Evolutionary conservation across 2,797 vertebrate species (phyloP), one percentile per base, ranked within the genome.

Genomic region (Pseudomugil gertrudae): DNA sequence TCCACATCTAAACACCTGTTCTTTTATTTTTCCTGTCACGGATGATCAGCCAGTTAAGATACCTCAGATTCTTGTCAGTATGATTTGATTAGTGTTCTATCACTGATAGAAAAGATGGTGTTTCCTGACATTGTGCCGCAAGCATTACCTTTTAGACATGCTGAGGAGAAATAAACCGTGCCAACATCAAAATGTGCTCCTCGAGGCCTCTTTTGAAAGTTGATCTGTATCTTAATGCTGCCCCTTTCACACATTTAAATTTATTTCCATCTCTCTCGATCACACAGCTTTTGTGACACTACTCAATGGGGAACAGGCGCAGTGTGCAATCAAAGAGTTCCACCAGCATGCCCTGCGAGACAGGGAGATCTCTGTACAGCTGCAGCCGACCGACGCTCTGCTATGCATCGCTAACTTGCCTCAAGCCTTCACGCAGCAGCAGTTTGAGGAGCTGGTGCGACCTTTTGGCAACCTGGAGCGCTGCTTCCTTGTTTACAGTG

Each of bases 341-440:
- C 96, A 98, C 89, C 93, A 93, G 73, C 92, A 94, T 38, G 62
- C 52, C 14, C 90, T 98, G 0, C 94, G 96, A 4, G 96, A 96
- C 2, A 87, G 94, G 3, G 96, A 97, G 86, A 94, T 98, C 70
- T 96, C 95, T 0, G 96, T 98, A 67, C 96, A 97, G 92, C 91
- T 98, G 69, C 97, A 98, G 83, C 96, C 97, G 13, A 96, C 96
- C 0, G 97, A 98, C 0, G 93, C 97, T 3, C 93, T 98, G 36
- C 90, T 98, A 1, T 98, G 97, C 35, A 94, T 98, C 21, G 96
- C 97, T 86, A 98, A 98, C 91, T 75, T 98, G 69, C 97, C 97
- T 3, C 92, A 84, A 0, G 92, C 94, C 9, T 94, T 95, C 80
- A 96, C 92, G 0, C 97, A 97, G 87, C 95, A 95, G 71, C 96